Conservation (phyloP, 2,888 invertebrate species). For the Galerucella calmariensis region DNA sequence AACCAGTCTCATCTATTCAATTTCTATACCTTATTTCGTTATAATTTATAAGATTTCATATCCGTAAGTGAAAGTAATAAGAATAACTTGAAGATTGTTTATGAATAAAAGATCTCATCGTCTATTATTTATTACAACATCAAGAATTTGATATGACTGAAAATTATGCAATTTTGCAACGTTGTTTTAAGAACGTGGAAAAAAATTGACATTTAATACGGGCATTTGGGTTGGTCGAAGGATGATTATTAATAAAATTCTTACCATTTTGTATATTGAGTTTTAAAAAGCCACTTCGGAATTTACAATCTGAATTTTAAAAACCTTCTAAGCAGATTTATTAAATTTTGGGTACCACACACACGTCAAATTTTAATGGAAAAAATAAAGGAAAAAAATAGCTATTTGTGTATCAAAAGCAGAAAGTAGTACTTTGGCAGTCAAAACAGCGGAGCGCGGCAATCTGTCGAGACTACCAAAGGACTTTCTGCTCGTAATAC, state of each 20-base stretch:
- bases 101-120: conserved; percentile 17
- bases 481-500: no score
- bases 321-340: no score
- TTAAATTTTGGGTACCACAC: no score
- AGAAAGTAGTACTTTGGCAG: no score
- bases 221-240: neutral
- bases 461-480: no score
- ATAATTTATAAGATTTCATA: neutral
- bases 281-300: no score
- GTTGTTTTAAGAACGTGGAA: neutral
- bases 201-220: neutral
- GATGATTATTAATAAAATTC: neutral
- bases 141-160: neutral
- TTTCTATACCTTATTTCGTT: neutral
- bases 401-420: no score
- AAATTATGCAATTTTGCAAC: neutral
- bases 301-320: no score
- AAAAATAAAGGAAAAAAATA: no score
- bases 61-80: conserved; percentile 5
- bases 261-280: no score
- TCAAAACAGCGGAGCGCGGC: no score
- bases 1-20: neutral
- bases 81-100: neutral
- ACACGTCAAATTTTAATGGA: no score
- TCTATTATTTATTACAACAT: conserved; percentile 3